A percentile compares a stretch with the other conserved stretches of the same genome.
Evolutionary conservation across 2,113 vertebrate genomes (phyloP).

Genomic region (Thalassarche chlororhynchos): DNA sequence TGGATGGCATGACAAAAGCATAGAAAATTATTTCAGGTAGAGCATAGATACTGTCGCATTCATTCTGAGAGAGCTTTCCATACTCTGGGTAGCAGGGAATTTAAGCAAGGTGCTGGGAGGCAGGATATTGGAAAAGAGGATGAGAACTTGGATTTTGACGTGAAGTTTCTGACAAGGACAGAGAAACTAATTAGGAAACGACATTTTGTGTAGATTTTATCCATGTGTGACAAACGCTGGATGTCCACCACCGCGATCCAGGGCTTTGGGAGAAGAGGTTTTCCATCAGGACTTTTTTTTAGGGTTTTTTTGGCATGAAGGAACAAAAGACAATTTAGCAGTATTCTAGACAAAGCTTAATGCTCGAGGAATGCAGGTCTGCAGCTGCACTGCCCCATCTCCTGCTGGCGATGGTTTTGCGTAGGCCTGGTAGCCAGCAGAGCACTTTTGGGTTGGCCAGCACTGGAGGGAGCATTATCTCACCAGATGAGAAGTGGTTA

Average conservation of each 20-base stretch:
- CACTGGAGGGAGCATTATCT: neutral
- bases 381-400: neutral
- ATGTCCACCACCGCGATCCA: neutral
- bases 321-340: neutral
- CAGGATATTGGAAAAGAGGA: neutral
- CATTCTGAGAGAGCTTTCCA: neutral
- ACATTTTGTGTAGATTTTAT: neutral
- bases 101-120: neutral
- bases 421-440: neutral
- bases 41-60: neutral
- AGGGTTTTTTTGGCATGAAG: neutral
- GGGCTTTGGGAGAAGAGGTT: neutral
- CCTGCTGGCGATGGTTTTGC: neutral
- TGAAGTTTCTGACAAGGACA: neutral
- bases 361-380: neutral
- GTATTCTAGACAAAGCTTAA: neutral
- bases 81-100: neutral
- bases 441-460: neutral
- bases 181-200: neutral
- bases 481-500: neutral
- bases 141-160: neutral
- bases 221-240: rapidly evolving
- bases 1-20: neutral
- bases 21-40: neutral
- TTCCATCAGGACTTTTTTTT: neutral